Base-by-base conservation (phyloP, 2,888 invertebrate genomes). In the Drosophila cracens region DNA sequence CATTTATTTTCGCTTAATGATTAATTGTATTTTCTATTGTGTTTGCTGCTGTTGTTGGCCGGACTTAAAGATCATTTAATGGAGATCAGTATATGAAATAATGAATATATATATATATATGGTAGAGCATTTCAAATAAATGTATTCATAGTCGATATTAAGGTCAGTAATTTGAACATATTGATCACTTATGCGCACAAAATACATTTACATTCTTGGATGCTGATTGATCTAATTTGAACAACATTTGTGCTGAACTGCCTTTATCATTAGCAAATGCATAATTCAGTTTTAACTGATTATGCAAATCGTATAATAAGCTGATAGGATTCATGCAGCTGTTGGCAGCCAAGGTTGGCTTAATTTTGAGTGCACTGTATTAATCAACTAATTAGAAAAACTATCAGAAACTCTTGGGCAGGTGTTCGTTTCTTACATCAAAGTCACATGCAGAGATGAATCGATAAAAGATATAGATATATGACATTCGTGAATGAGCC, bases 281-380 rank as follows among this genome's bases (percentile, higher is more conserved):
- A 0, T 34, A 34, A 29, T 43, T 25, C 18, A 25, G 53, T 51
- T 33, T 61, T 11, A 2, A 21, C 16, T 21, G 58, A 46, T 67
- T 62, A 71, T 75, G 67, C 64, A 70, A 62, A 27, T 27, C 46
- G 31, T 61, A 59, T 33, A 62, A 54, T 51, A 34, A 63, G 65
- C 63, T 65, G 60, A 64, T 78, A 48, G 64, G 70, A 11, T 18
- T 4, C 25, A 31, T 10, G 25, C 38, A 40, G 31, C 61, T 34
- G 64, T 46, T 63, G 57, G 40, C 56, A 68, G 79, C 58, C 78
- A 78, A 75, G 79, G 78, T 62, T 33, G 40, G 33, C 29, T 21
- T 27, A 8, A 53, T 61, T 65, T 68, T 62, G 71, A 75, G 75
- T 78, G 79, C 79, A 79, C 27, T 75, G 71, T 75, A 75, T 62